Evolutionary conservation across 2,113 vertebrate genomes (phyloP).

Genomic region (Brienomyrus brachyistius): DNA sequence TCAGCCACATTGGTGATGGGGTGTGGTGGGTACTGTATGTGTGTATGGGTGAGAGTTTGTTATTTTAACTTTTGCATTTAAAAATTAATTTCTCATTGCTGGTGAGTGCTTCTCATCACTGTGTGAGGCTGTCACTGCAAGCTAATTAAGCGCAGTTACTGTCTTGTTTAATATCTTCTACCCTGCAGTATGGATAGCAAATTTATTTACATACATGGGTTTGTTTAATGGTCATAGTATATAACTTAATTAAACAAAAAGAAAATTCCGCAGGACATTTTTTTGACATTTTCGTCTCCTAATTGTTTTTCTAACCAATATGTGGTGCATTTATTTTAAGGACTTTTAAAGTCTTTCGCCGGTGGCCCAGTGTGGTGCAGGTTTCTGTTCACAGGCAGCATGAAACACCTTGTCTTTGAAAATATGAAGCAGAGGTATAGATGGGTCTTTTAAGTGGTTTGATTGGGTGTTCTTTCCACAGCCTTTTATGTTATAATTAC

Average conservation of each 20-base stretch:
- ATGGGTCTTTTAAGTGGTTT: not conserved
- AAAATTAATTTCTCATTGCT: not conserved
- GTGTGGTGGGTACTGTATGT: not conserved
- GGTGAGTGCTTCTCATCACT: not conserved
- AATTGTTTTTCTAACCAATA: not conserved
- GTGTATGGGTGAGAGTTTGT: not conserved
- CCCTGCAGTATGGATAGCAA: not conserved
- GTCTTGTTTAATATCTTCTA: not conserved
- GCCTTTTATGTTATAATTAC: slow-evolving; percentile 8
- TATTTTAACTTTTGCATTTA: not conserved
- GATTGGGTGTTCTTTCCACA: not conserved
- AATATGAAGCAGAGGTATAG: not conserved
- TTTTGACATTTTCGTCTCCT: not conserved
- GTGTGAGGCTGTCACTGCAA: not conserved
- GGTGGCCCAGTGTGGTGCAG: not conserved
- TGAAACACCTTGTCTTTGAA: not conserved
- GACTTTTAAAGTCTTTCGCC: not conserved
- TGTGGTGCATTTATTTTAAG: not conserved
- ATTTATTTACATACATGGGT: not conserved
- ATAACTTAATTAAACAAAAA: not conserved
- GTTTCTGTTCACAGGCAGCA: too few species aligned
- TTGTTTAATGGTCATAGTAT: not conserved
- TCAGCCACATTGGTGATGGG: not conserved
- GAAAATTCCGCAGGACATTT: not conserved
- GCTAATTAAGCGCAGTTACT: not conserved